These are phyloP conservation scores for Nicator chloris DNA, from an alignment of 2,113 vertebrate species.

Conservation along the genomic window DNA sequence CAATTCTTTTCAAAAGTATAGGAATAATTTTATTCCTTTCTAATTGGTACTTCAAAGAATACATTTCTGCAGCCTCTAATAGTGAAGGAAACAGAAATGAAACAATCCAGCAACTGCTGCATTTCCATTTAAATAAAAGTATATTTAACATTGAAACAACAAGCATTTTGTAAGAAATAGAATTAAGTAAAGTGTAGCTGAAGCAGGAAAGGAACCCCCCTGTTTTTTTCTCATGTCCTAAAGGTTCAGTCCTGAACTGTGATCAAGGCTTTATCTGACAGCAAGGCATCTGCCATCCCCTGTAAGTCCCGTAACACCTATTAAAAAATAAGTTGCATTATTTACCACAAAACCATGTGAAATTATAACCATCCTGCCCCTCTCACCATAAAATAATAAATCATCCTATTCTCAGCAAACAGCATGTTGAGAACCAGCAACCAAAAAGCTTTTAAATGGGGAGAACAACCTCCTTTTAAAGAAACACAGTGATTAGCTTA, in stretches of 20 bases:
- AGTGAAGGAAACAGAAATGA: neutral
- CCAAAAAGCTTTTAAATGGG: conserved; percentile 21
- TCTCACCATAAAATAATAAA: conserved; percentile 14
- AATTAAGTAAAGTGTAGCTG: neutral
- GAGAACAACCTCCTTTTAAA: neutral
- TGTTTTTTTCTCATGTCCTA: neutral
- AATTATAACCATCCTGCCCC: neutral
- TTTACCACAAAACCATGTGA: neutral
- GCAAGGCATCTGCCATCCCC: neutral
- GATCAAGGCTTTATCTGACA: neutral
- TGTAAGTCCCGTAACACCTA: neutral
- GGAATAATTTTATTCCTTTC: neutral
- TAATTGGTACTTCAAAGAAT: neutral
- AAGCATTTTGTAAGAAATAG: neutral
- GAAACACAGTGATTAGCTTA: conserved; percentile 27
- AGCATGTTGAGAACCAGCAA: neutral
- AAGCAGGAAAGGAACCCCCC: neutral
- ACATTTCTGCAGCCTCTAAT: neutral
- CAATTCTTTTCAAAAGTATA: neutral
- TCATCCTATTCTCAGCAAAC: neutral
- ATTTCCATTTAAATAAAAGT: neutral
- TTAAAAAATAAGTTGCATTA: neutral
- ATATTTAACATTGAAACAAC: neutral
- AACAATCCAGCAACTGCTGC: neutral
- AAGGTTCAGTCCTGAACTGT: neutral